Base-by-base conservation (phyloP, 2,113 vertebrate genomes). In the Danio rerio region DNA sequence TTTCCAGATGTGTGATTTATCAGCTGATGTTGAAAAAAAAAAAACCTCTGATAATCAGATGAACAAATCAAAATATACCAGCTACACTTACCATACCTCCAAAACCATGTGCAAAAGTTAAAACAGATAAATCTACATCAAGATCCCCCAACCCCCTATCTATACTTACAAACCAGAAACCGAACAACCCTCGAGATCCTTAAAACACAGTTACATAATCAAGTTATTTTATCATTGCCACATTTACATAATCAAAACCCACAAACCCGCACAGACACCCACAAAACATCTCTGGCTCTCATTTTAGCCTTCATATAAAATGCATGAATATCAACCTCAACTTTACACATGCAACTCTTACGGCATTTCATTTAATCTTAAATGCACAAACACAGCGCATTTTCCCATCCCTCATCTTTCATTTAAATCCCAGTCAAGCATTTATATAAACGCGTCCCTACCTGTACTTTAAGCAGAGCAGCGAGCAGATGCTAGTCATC, bases 401-500 rank as follows among this genome's bases (percentile, higher is more conserved):
- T 9, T 10, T 10, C 50, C 50, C 21, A 73, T 2, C 12, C 31
- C 9, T 43, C 12, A 12, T 63, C 63, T 70, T 58, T 52, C 8
- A 62, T 80, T 15, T 9, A 75, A 62, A 73, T 56, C 45, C 40
- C 53, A 55, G 9, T 47, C 59, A 70, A 61, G 47, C n/a, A 53
- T 71, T 53, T 16, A 62, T 47, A 76, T 49, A 55, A 42, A 70
- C 65, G 71, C 21, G 10, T 11, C 69, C 93, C 86, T 93, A 94
- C 93, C 93, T 93, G 93, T 91, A 92, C 80, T 90, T 91, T 84
- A 90, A 81, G 93, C 91, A 93, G 91, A 94, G 91, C 68, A 93
- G 83, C 79, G 92, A 93, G 88, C 92, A 94, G 88, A 93, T 87
- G 90, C 86, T 92, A 70, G 86, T 91, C 93, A 94, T 93, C 86